phyloP scores from a whole-genome alignment of 1,140 invertebrate genomes.

The Euglossa dilemma region DNA sequence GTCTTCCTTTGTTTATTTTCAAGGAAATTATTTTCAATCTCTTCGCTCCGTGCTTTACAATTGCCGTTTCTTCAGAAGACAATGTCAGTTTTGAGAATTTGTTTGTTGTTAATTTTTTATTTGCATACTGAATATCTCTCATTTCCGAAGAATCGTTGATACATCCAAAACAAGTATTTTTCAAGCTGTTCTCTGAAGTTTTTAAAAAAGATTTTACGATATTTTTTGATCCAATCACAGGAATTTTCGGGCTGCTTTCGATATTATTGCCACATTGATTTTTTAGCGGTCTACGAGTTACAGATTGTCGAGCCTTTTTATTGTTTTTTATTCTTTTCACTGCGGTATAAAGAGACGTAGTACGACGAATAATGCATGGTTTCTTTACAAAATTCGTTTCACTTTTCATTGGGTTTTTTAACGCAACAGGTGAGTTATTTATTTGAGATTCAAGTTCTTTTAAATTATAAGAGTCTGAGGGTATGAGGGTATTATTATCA shows the following conservation, averaged over 20 bases:
- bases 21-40: constrained; percentile 70
- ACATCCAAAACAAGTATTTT: constrained; percentile 5
- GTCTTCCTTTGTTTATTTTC: constrained; percentile 55
- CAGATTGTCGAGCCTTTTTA: constrained; percentile 68
- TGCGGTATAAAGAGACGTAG: constrained; percentile 64
- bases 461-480: constrained; percentile 52
- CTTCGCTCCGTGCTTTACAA: constrained; percentile 74
- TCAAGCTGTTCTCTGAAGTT: constrained; percentile 20
- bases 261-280: constrained; percentile 62
- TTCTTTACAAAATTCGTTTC: constrained; percentile 64
- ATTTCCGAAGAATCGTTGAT: constrained; percentile 6
- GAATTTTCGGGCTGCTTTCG: constrained; percentile 62
- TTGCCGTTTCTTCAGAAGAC: constrained; percentile 67
- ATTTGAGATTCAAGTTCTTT: constrained; percentile 61
- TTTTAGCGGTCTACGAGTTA: constrained; percentile 68
- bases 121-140: constrained; percentile 7
- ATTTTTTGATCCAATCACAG: constrained; percentile 57
- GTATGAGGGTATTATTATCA: constrained; percentile 43
- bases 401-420: constrained; percentile 60
- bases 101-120: constrained; percentile 30
- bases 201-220: constrained; percentile 43
- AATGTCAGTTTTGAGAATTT: constrained; percentile 25
- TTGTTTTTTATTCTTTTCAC: constrained; percentile 70
- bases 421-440: constrained; percentile 46
- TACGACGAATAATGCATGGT: constrained; percentile 63